Evolutionary conservation across 2,113 vertebrate genomes (phyloP).

Genomic region (Charina bottae): DNA sequence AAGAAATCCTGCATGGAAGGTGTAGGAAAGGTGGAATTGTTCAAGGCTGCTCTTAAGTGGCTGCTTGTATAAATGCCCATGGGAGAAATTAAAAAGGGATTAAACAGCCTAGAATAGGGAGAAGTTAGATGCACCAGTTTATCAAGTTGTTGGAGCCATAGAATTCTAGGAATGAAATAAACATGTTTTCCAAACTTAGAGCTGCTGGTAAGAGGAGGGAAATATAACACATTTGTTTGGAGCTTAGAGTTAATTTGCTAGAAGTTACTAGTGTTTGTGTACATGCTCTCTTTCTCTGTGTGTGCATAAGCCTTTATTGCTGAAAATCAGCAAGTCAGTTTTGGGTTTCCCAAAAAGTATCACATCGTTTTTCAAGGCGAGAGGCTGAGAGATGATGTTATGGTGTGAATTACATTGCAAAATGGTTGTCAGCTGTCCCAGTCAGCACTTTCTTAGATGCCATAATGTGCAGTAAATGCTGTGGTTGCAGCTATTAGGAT

Average conservation of each 20-base stretch:
- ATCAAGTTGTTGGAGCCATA: background rate
- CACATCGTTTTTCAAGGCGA: conserved; percentile 80
- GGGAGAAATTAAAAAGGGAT: conserved; percentile 10
- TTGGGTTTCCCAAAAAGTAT: conserved; percentile 81
- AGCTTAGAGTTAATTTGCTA: conserved; percentile 56
- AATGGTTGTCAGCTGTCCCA: conserved; percentile 79
- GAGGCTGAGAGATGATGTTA: conserved; percentile 77
- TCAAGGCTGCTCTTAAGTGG: conserved; percentile 11
- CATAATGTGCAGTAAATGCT: conserved; percentile 67
- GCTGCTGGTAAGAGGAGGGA: conserved; percentile 11
- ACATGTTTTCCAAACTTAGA: conserved; percentile 33
- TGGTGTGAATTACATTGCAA: conserved; percentile 82
- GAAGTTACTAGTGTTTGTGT: conserved; percentile 16
- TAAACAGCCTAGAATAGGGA: conserved; percentile 17
- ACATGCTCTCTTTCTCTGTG: background rate
- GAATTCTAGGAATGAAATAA: conserved; percentile 28
- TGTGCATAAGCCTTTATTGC: too few relatives aligned
- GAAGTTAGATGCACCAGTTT: background rate
- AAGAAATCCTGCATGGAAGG: background rate
- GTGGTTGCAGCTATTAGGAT: conserved; percentile 64
- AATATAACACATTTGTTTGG: conserved; percentile 38
- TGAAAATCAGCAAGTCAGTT: conserved; percentile 72
- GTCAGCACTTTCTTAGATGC: conserved; percentile 77
- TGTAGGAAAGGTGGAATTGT: conserved; percentile 20
- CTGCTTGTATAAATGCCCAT: conserved; percentile 11